Evolutionary conservation across 2,797 vertebrate genomes (phyloP).

Genomic region (Mormyrus proboscirostris): DNA sequence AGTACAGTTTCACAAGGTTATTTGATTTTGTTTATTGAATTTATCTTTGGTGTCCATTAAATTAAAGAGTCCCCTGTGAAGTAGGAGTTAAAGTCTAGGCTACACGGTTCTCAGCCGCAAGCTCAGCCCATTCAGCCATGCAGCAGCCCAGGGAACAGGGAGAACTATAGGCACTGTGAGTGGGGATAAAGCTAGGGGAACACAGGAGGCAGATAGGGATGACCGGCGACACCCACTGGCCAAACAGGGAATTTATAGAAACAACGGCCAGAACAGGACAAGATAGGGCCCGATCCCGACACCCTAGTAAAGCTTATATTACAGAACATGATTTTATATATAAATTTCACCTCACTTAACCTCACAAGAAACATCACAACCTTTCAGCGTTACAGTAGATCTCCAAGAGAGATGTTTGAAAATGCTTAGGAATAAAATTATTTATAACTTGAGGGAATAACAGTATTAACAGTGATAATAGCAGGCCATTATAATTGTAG

Average conservation of each 20-base stretch:
- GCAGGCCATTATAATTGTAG: conserved; percentile 1
- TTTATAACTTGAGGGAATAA: neutral
- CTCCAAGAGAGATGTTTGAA: neutral
- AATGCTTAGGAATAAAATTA: neutral
- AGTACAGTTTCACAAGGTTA: neutral
- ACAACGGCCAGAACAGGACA: neutral
- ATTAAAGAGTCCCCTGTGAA: neutral
- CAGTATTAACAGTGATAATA: conserved; percentile 6
- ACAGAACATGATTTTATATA: neutral
- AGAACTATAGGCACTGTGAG: neutral
- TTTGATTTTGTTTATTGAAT: neutral
- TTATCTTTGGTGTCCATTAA: neutral
- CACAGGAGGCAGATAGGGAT: neutral
- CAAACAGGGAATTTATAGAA: neutral
- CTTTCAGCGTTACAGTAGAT: neutral
- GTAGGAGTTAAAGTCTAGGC: neutral
- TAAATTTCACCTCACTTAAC: neutral
- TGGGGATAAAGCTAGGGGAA: neutral
- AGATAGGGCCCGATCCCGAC: neutral
- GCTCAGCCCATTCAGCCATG: neutral
- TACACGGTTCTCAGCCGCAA: neutral
- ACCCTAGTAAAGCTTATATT: neutral
- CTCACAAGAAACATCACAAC: neutral
- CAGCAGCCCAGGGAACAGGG: neutral
- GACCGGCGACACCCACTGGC: neutral